Evolutionary conservation across 2,888 invertebrate genomes (phyloP), one percentile per base, ranked within the genome.

Genomic region (Drosophila acutilabella): DNA sequence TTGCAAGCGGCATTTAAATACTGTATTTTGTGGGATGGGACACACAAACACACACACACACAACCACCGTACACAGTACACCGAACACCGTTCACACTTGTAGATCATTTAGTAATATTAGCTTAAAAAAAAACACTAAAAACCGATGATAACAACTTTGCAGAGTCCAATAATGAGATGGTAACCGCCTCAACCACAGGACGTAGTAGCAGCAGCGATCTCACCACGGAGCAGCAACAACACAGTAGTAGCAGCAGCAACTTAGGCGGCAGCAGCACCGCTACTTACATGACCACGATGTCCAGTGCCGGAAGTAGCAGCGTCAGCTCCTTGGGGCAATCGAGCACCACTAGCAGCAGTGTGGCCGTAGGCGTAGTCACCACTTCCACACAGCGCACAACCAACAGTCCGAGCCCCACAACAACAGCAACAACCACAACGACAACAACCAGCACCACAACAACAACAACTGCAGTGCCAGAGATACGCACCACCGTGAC

Each of bases 201-300:
- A 26, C 81, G 82, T 2, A 30, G 30, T 0, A 30, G 30, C 73
- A 84, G 81, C 73, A 84, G 78, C 50, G 80, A 86, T 36, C 56
- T 81, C 30, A 93, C 93, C 0, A 94, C 94, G 0, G 94, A 93
- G 79, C 93, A 94, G 56, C 91, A 92, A 45, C 94, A 93, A 23
- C 90, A 90, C 2, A 92, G 92, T 53, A 93, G 79, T 93, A 94
- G 60, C 90, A 90, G 77, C 54, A 48, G 78, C 65, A 74, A 74
- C 57, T 14, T 86, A 80, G 53, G 67, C 11, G 41, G 76, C 23
- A 48, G 61, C 67, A 58, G 90, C 90, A 70, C 91, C 83, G 16
- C 86, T 84, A 56, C 80, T 71, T 53, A 81, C 74, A 66, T 88
- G 48, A 83, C 90, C 11, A 89, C 90, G 59, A 64, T 71, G 54